Conservation (phyloP, 92 coral and sea anemone genomes). For the Parazoanthus swiftii region DNA sequence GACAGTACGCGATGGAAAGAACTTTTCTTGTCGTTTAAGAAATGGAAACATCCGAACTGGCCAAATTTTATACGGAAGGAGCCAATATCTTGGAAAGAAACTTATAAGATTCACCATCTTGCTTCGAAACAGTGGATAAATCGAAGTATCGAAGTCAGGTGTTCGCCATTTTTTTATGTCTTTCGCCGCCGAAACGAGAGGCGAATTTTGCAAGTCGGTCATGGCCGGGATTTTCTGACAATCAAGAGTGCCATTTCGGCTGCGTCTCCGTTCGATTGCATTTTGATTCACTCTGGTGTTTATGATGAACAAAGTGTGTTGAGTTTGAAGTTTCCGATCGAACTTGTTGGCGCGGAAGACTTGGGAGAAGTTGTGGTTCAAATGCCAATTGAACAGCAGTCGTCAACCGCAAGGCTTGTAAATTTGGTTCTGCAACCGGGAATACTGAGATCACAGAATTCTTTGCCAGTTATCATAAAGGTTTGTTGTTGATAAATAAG, state of each 20-base stretch:
- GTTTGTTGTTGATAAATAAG: conserved; percentile 44
- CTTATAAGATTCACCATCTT: conserved; percentile 78
- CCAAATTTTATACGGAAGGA: conserved; percentile 83
- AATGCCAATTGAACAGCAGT: conserved; percentile 89
- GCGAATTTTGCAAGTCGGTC: conserved; percentile 75
- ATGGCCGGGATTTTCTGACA: conserved; percentile 64
- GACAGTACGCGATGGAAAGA: conserved; percentile 97
- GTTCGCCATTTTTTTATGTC: conserved; percentile 77
- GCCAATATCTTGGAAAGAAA: conserved; percentile 93
- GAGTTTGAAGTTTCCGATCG: conserved; percentile 89
- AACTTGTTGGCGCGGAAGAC: conserved; percentile 80
- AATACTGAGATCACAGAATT: conserved; percentile 70
- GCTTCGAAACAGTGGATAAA: conserved; percentile 94
- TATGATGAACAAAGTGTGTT: conserved; percentile 87
- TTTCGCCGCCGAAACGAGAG: conserved; percentile 73
- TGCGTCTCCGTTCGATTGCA: conserved; percentile 91
- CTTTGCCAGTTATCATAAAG: conserved; percentile 86
- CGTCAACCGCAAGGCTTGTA: conserved; percentile 76
- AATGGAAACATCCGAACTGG: conserved; percentile 99
- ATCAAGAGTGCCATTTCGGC: conserved; percentile 82
- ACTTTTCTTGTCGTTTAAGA: conserved; percentile 76
- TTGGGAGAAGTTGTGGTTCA: conserved; percentile 80
- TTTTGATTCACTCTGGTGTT: conserved; percentile 73
- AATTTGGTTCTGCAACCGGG: conserved; percentile 92
- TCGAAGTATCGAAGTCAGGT: conserved; percentile 80